Percentiles rank a stretch among this genome's conserved stretches.
phyloP scores from a whole-genome alignment of 2,888 invertebrate species.

The Trisateles emortualis region DNA sequence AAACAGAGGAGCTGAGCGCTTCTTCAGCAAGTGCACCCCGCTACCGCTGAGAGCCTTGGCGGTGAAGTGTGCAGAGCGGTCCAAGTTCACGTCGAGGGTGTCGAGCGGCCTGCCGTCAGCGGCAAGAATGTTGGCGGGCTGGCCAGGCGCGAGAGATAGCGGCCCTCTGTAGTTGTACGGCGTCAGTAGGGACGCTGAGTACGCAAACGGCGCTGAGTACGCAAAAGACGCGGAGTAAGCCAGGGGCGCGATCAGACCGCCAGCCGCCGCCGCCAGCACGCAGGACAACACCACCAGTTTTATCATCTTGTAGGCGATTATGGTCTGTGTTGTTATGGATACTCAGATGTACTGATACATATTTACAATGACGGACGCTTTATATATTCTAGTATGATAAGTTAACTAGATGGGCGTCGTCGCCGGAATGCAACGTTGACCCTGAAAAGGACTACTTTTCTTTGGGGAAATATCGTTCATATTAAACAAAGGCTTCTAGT shows the following conservation, averaged over 20 bases:
- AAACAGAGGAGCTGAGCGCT: too few relatives aligned
- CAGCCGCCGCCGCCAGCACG: slow-evolving; percentile 84
- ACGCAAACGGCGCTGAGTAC: slow-evolving; percentile 49
- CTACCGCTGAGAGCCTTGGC: slow-evolving; percentile 69
- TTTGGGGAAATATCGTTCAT: slow-evolving; percentile 52
- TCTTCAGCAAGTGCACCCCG: slow-evolving; percentile 64
- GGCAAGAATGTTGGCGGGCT: slow-evolving; percentile 79
- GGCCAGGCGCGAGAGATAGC: slow-evolving; percentile 76
- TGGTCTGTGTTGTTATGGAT: slow-evolving; percentile 77
- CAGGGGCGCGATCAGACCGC: slow-evolving; percentile 53
- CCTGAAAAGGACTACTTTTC: slow-evolving; percentile 74
- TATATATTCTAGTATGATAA: slow-evolving; percentile 64
- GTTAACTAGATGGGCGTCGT: slow-evolving; percentile 57
- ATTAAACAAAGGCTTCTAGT: slow-evolving; percentile 21
- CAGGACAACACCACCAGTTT: slow-evolving; percentile 88
- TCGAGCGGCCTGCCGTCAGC: slow-evolving; percentile 81
- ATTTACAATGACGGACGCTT: slow-evolving; percentile 47
- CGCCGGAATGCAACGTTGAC: slow-evolving; percentile 68
- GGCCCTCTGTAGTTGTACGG: slow-evolving; percentile 78
- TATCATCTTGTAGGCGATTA: slow-evolving; percentile 71
- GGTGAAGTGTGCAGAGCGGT: slow-evolving; percentile 76
- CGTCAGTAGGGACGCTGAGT: slow-evolving; percentile 42
- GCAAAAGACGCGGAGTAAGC: slow-evolving; percentile 37
- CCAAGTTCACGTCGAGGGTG: slow-evolving; percentile 80
- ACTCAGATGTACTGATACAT: slow-evolving; percentile 69